Percentiles rank a stretch among this genome's conserved stretches.
Evolutionary conservation across 2,888 invertebrate species (phyloP).

Genomic region (Trissoscelio sp.): DNA sequence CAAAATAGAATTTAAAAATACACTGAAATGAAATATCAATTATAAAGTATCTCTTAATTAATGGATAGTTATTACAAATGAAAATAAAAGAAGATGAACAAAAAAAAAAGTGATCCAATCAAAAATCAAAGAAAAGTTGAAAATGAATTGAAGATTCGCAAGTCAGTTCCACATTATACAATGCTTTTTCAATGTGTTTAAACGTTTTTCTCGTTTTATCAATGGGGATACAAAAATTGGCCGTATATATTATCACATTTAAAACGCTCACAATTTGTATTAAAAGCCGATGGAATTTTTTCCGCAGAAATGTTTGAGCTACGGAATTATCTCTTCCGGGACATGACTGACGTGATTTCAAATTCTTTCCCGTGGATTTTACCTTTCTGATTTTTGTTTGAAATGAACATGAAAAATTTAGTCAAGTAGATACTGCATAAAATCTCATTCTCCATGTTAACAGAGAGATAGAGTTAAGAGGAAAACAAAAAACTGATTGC

Average conservation of each 20-base stretch:
- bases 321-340: conserved; percentile 16
- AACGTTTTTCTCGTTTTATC: neutral
- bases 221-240: neutral
- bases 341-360: conserved; percentile 35
- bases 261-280: conserved; percentile 23
- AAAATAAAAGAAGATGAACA: no score
- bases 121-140: conserved; percentile 7
- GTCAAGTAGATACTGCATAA: conserved; percentile 28
- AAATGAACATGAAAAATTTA: conserved; percentile 28
- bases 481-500: neutral
- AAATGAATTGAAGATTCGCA: neutral
- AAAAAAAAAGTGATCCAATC: neutral
- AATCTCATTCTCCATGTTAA: conserved; percentile 31
- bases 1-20: no score
- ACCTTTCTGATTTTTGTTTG: conserved; percentile 56
- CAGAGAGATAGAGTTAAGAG: neutral
- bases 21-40: neutral
- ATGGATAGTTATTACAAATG: no score
- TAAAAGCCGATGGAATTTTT: conserved; percentile 28
- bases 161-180: conserved; percentile 5
- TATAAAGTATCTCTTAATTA: no score
- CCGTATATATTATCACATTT: conserved; percentile 7
- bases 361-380: conserved; percentile 50
- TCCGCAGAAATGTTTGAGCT: conserved; percentile 20
- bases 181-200: conserved; percentile 5